Base-by-base conservation (phyloP, 92 coral and sea anemone species). In the Zoanthus gigantus region DNA sequence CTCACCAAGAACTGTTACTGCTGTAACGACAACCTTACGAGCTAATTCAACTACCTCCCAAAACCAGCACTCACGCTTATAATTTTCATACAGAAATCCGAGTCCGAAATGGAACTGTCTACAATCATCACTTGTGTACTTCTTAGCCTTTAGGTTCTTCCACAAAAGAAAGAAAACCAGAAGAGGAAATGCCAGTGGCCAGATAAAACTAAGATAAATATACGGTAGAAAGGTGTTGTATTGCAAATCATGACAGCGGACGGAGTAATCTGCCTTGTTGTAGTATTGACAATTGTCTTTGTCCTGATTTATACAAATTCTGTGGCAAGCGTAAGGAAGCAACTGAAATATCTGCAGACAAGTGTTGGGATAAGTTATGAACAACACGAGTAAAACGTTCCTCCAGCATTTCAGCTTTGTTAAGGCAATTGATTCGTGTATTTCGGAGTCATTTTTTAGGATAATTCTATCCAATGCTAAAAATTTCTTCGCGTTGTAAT, bases 41-140 rank as follows among this genome's bases (percentile, higher is more conserved):
- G 72, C 31, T 8, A 85, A n/a, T 79, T 92, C 94, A 53, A 92
- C 88, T 6, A 89, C 65, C 82, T 92, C 94, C 94, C 94, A 92
- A 76, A 85, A 92, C 94, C 94, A 92, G 42, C 94, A 92, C 28
- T 17, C 28, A 7, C 48, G 47, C 42, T 87, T 71, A 31, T 92
- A 92, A 47, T 92, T 92, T 76, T 92, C 94, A n/a, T 92, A 86
- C 16, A 92, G 92, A 14, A 92, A 89, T 50, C 90, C 83, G 54
- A 92, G 53, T 15, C 94, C 84, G 17, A 28, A 65, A 14, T 83
- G 44, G 61, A 89, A 73, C 37, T 54, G 88, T 18, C 71, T 86
- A 15, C 30, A 76, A 50, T 76, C 42, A 14, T 3, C 48, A 28
- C 34, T 18, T 23, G 23, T 23, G 23, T 23, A 23, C 23, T 23